Percentiles rank a stretch among this genome's conserved stretches.
Evolutionary conservation across 1,140 invertebrate species (phyloP).

Genomic region (Stegodyphus dumicola): DNA sequence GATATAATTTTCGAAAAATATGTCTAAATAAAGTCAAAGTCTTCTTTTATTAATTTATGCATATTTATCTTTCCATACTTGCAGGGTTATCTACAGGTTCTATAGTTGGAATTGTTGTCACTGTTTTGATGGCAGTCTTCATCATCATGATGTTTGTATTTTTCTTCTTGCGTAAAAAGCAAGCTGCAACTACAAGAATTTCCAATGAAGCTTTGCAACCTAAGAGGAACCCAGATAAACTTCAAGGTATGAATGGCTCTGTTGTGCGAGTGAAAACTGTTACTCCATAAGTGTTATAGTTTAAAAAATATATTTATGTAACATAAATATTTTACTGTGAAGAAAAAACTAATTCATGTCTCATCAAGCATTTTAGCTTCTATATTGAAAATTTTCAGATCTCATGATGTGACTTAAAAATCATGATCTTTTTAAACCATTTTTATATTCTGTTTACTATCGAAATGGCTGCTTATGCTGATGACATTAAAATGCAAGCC

Average conservation of each 20-base stretch:
- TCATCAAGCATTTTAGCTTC: too few species aligned
- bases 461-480: too few species aligned
- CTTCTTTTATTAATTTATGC: not conserved
- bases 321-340: too few species aligned
- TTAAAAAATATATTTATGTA: too few species aligned
- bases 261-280: conserved; percentile 39
- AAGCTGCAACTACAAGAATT: conserved; percentile 41
- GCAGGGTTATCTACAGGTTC: conserved; percentile 46
- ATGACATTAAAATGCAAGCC: too few species aligned
- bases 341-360: too few species aligned
- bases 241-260: conserved; percentile 21
- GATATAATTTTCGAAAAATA: not conserved
- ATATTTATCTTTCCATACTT: not conserved
- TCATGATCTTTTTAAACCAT: too few species aligned
- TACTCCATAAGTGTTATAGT: conserved; percentile 3
- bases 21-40: not conserved
- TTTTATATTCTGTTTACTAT: too few species aligned
- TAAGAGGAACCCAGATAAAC: conserved; percentile 21
- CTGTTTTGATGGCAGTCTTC: conserved; percentile 60
- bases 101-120: conserved; percentile 61
- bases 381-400: too few species aligned
- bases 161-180: conserved; percentile 62
- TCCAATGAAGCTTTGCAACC: conserved; percentile 44
- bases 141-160: conserved; percentile 61
- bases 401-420: too few species aligned